Conservation (phyloP, 2,113 vertebrate genomes). For the Lepisosteus osseus region DNA sequence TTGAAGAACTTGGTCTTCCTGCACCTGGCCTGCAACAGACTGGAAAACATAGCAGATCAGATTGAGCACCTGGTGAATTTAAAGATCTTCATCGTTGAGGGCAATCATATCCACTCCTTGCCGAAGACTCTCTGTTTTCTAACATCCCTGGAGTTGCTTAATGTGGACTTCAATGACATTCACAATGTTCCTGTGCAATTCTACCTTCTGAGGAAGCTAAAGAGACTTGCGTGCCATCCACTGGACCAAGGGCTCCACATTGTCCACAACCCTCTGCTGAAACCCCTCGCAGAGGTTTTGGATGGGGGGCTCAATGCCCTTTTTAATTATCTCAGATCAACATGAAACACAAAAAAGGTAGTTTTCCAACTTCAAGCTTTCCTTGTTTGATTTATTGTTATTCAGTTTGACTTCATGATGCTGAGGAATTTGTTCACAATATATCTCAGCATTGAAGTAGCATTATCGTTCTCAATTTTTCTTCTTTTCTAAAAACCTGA, state of each 20-base stretch:
- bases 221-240: slow-evolving; percentile 83
- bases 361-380: neutral
- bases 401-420: neutral
- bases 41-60: slow-evolving; percentile 86
- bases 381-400: neutral
- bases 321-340: slow-evolving; percentile 82
- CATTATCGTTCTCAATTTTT: no score
- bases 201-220: slow-evolving; percentile 70
- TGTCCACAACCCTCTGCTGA: slow-evolving; percentile 80
- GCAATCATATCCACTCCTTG: slow-evolving; percentile 77
- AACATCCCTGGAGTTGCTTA: slow-evolving; percentile 79
- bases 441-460: no score
- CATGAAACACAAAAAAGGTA: slow-evolving; percentile 48
- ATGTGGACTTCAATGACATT: slow-evolving; percentile 83
- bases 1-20: slow-evolving; percentile 84
- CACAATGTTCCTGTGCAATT: slow-evolving; percentile 82
- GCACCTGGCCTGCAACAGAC: slow-evolving; percentile 83
- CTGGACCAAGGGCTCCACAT: slow-evolving; percentile 92
- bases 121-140: slow-evolving; percentile 80
- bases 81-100: slow-evolving; percentile 86
- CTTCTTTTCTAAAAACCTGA: no score
- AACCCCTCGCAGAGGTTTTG: slow-evolving; percentile 80
- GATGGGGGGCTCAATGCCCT: slow-evolving; percentile 80
- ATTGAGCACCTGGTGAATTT: slow-evolving; percentile 80
- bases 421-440: neutral